Percentiles rank a stretch among this genome's conserved stretches.
phyloP scores from a whole-genome alignment of 2,113 vertebrate species.

The Herpailurus yagouaroundi region DNA sequence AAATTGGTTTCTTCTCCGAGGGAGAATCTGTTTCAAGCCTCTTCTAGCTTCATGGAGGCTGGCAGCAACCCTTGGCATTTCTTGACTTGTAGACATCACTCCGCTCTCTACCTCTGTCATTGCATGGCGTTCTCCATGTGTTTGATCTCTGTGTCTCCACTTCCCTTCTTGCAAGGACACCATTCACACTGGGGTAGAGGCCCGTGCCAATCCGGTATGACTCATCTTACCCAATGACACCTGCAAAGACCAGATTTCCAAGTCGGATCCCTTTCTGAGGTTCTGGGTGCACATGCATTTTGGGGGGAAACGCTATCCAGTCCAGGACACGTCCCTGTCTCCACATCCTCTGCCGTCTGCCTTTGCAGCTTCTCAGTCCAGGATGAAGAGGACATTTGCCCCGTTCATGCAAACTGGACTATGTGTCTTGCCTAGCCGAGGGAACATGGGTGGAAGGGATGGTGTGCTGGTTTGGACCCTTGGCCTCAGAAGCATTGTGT shows the following conservation, averaged over 20 bases:
- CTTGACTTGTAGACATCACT: neutral
- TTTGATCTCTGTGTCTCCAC: neutral
- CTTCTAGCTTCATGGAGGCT: neutral
- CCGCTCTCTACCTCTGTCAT: neutral
- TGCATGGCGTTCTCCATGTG: fast-evolving
- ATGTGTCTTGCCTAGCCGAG: fast-evolving
- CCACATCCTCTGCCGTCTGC: too few species aligned
- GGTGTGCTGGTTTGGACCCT: neutral
- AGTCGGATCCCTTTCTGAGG: neutral
- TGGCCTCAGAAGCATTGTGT: neutral
- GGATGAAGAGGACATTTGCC: too few species aligned
- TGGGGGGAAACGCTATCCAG: neutral
- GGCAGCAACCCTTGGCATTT: fast-evolving
- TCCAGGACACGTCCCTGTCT: too few species aligned
- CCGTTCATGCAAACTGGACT: fast-evolving
- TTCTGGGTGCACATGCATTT: neutral
- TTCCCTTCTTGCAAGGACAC: neutral
- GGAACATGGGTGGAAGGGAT: neutral
- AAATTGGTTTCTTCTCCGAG: neutral
- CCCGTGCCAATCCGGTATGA: neutral
- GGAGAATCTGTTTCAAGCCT: neutral
- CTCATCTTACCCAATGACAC: neutral
- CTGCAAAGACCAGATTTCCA: neutral
- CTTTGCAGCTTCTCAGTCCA: neutral
- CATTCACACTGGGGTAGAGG: neutral